Percentiles rank a stretch among this genome's conserved stretches.
Conservation (phyloP, 1,140 invertebrate species). For the Trachymyrmex septentrionalis region DNA sequence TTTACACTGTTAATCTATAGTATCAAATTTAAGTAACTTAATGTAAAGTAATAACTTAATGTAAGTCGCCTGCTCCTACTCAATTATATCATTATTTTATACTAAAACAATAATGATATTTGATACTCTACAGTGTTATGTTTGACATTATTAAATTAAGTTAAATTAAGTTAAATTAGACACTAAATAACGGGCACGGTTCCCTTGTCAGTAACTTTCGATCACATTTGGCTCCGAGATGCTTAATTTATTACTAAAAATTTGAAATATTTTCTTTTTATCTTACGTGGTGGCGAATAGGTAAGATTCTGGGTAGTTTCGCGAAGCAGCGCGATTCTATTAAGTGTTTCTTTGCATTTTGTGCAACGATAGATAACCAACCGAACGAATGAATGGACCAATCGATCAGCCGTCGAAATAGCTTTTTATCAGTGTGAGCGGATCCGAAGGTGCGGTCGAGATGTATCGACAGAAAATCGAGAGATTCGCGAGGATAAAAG, state of each 20-base stretch:
- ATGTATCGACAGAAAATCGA: conserved; percentile 47
- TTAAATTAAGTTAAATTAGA: no score
- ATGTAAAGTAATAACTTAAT: no score
- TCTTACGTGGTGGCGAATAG: neutral
- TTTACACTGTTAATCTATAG: no score
- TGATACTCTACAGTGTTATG: no score
- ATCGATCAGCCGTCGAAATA: conserved; percentile 51
- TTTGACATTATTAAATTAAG: no score
- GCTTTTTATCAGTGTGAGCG: conserved; percentile 47
- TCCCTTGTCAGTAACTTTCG: neutral
- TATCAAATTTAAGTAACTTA: no score
- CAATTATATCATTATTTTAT: no score
- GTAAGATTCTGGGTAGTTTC: conserved; percentile 1
- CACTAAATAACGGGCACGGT: no score
- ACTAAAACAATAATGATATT: no score
- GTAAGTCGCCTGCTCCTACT: no score
- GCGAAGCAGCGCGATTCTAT: neutral
- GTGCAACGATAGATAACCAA: conserved; percentile 29
- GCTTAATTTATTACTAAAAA: conserved; percentile 1
- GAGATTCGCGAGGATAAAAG: conserved; percentile 41
- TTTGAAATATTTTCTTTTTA: conserved; percentile 21
- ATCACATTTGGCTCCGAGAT: neutral
- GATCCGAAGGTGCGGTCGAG: conserved; percentile 30
- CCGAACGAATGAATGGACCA: conserved; percentile 41
- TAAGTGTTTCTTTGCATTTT: conserved; percentile 54